phyloP scores from a whole-genome alignment of 1,140 invertebrate genomes.

The Brachionus rubens region DNA sequence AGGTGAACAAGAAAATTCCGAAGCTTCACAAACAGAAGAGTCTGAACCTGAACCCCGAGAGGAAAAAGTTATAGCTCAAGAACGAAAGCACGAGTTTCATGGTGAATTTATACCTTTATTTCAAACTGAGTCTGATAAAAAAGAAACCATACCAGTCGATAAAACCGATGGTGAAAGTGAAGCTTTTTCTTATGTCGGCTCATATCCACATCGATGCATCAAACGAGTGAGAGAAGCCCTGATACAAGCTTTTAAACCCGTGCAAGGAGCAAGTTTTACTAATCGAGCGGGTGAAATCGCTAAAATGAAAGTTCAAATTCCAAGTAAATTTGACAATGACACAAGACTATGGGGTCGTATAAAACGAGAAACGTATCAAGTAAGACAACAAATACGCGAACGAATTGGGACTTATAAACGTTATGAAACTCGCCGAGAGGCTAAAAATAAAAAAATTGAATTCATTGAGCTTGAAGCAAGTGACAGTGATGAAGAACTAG shows the following conservation, averaged over 20 bases:
- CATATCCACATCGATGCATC: background rate
- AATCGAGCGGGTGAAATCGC: background rate
- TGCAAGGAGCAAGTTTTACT: background rate
- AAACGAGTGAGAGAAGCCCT: background rate
- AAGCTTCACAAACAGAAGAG: background rate
- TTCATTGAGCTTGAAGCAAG: conserved; percentile 10
- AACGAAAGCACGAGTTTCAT: background rate
- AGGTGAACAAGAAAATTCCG: background rate
- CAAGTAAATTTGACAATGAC: conserved; percentile 31
- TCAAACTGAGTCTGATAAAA: background rate
- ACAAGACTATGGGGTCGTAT: background rate
- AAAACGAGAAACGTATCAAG: background rate
- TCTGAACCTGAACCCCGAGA: background rate
- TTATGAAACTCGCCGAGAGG: background rate
- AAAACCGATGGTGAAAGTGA: background rate
- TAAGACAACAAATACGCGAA: background rate
- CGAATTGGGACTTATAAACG: background rate
- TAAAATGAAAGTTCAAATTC: background rate
- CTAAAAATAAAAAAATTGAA: conserved; percentile 6
- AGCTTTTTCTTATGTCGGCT: background rate
- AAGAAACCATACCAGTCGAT: background rate
- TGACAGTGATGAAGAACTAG: background rate
- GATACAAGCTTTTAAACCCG: background rate
- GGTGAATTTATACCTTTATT: conserved; percentile 16
- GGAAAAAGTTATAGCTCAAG: background rate